phyloP scores from a whole-genome alignment of 2,888 invertebrate genomes.

The Eucera pruinosa region DNA sequence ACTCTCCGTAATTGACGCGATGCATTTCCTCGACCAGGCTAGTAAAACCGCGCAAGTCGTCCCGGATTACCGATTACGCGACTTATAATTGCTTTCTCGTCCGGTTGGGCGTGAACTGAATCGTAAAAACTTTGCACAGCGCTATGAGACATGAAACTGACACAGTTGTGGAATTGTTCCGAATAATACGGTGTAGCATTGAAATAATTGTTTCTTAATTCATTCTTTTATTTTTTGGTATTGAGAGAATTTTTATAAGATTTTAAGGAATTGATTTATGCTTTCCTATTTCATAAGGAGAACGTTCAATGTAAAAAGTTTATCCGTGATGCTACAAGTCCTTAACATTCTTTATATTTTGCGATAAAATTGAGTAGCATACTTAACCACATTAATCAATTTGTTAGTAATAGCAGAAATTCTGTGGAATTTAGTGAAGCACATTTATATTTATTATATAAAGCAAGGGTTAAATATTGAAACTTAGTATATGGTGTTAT shows the following conservation, averaged over 20 bases:
- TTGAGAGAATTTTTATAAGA: not conserved
- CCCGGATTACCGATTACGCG: conserved; percentile 24
- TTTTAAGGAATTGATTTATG: not conserved
- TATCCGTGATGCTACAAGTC: too few species aligned
- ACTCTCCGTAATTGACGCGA: conserved; percentile 7
- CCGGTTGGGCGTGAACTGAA: not conserved
- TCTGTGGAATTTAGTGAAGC: too few species aligned
- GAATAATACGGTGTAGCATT: not conserved
- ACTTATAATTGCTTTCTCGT: not conserved
- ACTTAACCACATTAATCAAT: too few species aligned
- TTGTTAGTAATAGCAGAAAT: too few species aligned
- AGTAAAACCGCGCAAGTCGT: conserved; percentile 18
- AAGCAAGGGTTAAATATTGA: too few species aligned
- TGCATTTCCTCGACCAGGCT: not conserved
- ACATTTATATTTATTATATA: too few species aligned
- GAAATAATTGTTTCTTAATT: not conserved
- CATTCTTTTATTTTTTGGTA: not conserved
- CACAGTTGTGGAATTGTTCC: not conserved
- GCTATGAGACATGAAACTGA: not conserved
- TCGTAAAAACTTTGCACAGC: not conserved
- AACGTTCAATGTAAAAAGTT: too few species aligned
- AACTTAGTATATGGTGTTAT: too few species aligned
- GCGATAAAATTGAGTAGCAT: too few species aligned
- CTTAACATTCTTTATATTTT: too few species aligned
- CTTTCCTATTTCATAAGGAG: too few species aligned